These are phyloP conservation scores for Poecilia picta DNA, from an alignment of 2,797 vertebrate genomes.

Conservation along the genomic window DNA sequence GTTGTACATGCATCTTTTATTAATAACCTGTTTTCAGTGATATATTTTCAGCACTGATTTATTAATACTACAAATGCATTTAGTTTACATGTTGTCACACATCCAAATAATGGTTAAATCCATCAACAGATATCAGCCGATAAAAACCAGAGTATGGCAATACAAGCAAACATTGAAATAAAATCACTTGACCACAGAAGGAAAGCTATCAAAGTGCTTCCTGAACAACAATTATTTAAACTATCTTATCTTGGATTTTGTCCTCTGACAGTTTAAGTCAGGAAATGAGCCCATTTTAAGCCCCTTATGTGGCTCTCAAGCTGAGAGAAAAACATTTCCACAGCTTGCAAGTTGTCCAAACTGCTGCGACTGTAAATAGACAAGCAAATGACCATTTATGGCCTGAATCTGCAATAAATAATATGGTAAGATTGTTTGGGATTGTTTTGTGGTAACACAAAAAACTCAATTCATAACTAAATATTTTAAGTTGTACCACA, in stretches of 20 bases:
- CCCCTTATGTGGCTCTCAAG: conserved; percentile 25
- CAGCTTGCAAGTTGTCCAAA: conserved; percentile 46
- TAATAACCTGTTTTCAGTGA: neutral
- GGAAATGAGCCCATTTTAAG: conserved; percentile 51
- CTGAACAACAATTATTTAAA: conserved; percentile 68
- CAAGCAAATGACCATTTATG: conserved; percentile 60
- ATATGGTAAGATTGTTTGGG: conserved; percentile 39
- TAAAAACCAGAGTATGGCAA: conserved; percentile 28
- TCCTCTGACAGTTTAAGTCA: conserved; percentile 43
- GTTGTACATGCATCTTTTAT: neutral
- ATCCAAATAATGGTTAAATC: neutral
- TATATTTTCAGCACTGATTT: neutral
- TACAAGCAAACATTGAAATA: conserved; percentile 56
- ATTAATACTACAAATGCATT: neutral
- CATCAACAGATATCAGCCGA: neutral
- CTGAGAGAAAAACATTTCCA: conserved; percentile 32
- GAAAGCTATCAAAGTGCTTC: conserved; percentile 46
- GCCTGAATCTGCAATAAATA: conserved; percentile 13
- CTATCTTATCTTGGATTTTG: conserved; percentile 48
- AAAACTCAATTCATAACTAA: conserved; percentile 52
- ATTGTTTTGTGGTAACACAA: conserved; percentile 12
- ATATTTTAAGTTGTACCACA: conserved; percentile 52
- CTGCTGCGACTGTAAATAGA: conserved; percentile 60
- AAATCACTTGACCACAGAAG: conserved; percentile 63
- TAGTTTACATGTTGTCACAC: neutral